Percentiles rank a stretch among this genome's conserved stretches.
These are phyloP conservation scores for Lepisosteus osseus DNA, from an alignment of 2,113 vertebrate species.

Conservation along the genomic window DNA sequence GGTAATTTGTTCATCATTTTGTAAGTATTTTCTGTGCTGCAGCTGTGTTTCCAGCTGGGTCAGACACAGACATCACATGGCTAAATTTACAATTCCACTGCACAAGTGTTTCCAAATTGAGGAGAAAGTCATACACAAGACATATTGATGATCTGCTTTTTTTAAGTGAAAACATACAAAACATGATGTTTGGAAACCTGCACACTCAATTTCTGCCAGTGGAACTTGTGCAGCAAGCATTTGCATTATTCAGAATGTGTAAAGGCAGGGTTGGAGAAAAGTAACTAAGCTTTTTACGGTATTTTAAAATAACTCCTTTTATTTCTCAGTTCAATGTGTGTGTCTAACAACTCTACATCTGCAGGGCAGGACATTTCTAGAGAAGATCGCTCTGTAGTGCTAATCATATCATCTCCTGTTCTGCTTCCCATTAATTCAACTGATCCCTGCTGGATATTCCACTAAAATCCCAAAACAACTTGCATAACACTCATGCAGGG, in stretches of 20 bases:
- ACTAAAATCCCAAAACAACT: slow-evolving; percentile 22
- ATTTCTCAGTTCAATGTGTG: slow-evolving; percentile 18
- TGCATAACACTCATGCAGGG: slow-evolving; percentile 26
- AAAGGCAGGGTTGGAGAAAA: slow-evolving; percentile 13
- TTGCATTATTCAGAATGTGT: slow-evolving; percentile 3
- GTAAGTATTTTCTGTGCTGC: no score
- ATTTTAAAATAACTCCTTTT: slow-evolving; percentile 28
- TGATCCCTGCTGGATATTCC: slow-evolving; percentile 3
- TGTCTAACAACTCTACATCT: slow-evolving; percentile 14
- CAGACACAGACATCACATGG: no score
- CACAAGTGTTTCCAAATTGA: no score
- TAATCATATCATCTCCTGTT: slow-evolving; percentile 24
- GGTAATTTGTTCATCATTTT: no score
- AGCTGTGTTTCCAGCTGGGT: no score
- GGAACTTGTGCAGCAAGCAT: slow-evolving; percentile 11
- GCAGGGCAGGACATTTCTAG: slow-evolving; percentile 20
- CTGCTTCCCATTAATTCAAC: not conserved
- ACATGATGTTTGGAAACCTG: no score
- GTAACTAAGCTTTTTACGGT: slow-evolving; percentile 20
- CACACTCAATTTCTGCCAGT: no score
- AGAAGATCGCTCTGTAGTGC: slow-evolving; percentile 27
- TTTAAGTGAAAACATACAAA: no score
- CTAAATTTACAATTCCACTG: no score
- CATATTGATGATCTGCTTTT: no score
- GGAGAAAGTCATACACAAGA: no score